These are phyloP conservation scores for Taenioides sp. DNA, from an alignment of 2,797 vertebrate species.

Conservation along the genomic window DNA sequence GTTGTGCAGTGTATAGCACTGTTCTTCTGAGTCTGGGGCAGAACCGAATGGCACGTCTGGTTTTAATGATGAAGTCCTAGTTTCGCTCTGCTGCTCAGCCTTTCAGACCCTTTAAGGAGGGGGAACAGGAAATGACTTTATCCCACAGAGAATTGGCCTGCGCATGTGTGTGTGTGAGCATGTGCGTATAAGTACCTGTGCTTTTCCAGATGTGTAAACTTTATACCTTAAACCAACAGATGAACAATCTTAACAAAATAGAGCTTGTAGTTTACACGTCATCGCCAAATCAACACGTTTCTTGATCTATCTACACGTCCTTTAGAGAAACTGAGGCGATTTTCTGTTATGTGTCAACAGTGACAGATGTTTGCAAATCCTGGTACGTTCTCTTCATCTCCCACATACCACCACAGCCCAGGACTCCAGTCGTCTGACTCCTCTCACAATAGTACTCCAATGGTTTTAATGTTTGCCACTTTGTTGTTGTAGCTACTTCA, in stretches of 20 bases:
- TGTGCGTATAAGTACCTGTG: slow-evolving; percentile 14
- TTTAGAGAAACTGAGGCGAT: background rate
- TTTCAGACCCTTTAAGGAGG: slow-evolving; percentile 50
- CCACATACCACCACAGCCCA: slow-evolving; percentile 52
- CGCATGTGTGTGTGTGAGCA: slow-evolving; percentile 10
- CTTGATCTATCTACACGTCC: background rate
- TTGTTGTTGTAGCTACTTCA: background rate
- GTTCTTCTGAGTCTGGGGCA: slow-evolving; percentile 42
- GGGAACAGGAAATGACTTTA: slow-evolving; percentile 78
- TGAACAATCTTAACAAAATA: slow-evolving; percentile 20
- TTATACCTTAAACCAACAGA: slow-evolving; percentile 19
- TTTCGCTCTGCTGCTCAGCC: slow-evolving; percentile 65
- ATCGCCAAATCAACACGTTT: slow-evolving; percentile 4
- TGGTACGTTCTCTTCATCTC: slow-evolving; percentile 36
- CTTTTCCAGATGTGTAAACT: slow-evolving; percentile 70
- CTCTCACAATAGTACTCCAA: slow-evolving; percentile 25
- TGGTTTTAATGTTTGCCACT: slow-evolving; percentile 37
- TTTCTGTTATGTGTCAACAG: slow-evolving; percentile 26
- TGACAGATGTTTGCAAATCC: slow-evolving; percentile 45
- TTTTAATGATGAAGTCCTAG: slow-evolving; percentile 74
- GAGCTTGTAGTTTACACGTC: slow-evolving; percentile 5
- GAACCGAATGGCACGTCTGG: slow-evolving; percentile 64
- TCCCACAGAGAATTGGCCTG: slow-evolving; percentile 68
- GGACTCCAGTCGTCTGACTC: slow-evolving; percentile 1
- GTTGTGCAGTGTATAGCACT: slow-evolving; percentile 23